These are phyloP conservation scores for Etheostoma cragini DNA, from an alignment of 2,113 vertebrate species.

Conservation along the genomic window DNA sequence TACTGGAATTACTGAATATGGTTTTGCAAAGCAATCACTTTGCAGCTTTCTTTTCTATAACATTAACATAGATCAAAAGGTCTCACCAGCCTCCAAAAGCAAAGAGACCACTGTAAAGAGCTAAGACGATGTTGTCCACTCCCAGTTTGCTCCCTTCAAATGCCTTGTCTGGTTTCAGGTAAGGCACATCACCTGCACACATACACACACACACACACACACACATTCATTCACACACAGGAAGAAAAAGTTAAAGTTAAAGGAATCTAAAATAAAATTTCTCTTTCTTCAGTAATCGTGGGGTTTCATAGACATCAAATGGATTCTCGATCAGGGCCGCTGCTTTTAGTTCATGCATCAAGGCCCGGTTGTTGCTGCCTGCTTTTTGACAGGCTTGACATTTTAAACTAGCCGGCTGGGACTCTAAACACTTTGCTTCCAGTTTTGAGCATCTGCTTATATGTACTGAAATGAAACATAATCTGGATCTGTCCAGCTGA, in stretches of 20 bases:
- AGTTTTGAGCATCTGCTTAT: conserved; percentile 22
- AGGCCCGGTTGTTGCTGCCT: conserved; percentile 4
- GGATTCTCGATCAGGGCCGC: background rate
- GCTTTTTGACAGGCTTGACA: conserved; percentile 42
- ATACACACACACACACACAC: background rate
- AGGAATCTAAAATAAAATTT: background rate
- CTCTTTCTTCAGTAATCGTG: background rate
- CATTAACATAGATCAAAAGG: conserved; percentile 6
- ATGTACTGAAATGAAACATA: conserved; percentile 17
- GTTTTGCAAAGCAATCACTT: background rate
- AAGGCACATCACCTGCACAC: conserved; percentile 78
- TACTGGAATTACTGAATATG: background rate
- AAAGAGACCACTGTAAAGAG: conserved; percentile 83
- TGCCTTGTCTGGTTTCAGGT: conserved; percentile 73
- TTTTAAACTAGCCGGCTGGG: conserved; percentile 21
- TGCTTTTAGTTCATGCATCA: conserved; percentile 1
- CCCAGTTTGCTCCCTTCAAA: conserved; percentile 82
- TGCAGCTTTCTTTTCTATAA: background rate
- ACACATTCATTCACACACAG: background rate
- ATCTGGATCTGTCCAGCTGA: conserved; percentile 2
- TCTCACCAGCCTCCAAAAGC: conserved; percentile 85
- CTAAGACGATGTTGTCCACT: conserved; percentile 81
- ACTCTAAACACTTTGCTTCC: conserved; percentile 15
- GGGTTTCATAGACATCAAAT: background rate
- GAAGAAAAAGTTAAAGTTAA: background rate